Evolutionary conservation across 30 jellyfish, hydroid and myxozoan genomes (phyloP), one percentile per base, ranked within the genome.

Genomic region (Pseudorhiza aurosa): DNA sequence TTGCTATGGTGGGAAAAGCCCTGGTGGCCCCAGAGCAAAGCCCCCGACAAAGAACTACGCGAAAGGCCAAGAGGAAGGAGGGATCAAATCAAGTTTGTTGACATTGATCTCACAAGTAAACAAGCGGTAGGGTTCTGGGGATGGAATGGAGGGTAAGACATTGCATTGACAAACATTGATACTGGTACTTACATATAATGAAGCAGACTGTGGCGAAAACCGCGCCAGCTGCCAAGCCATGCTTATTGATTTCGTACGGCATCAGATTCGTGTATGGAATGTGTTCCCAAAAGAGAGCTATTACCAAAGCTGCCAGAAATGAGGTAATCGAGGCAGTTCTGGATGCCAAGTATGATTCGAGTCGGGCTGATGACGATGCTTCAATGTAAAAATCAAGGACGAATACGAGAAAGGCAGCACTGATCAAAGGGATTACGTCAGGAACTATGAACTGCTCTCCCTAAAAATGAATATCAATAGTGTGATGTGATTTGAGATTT

Each of bases 151-250:
- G n/a, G n/a, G n/a, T n/a, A n/a, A n/a, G n/a, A n/a, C n/a, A n/a
- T n/a, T n/a, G n/a, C n/a, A n/a, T n/a, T n/a, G n/a, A n/a, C n/a
- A n/a, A n/a, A n/a, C n/a, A n/a, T n/a, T n/a, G n/a, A n/a, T n/a
- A n/a, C n/a, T n/a, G n/a, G 21, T 11, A 26, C 85, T 47, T 57
- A 87, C 96, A 80, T 1, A 57, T 39, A 33, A 87, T 87, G 78
- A 87, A 87, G 47, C 84, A 77, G 46, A 87, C 24, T n/a, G 91
- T 77, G 7, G 91, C 85, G 25, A 76, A 75, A 8, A 64, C 88
- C 10, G 89, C 96, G 40, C 96, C 96, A 6, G 96, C 85, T 14
- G 96, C 87, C 14, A 77, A 33, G 17, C 89, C 82, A 58, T 87
- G 96, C 62, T 83, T 62, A 8, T 50, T 73, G 26, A 62, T 59